Evolutionary conservation across 2,888 invertebrate species (phyloP), one percentile per base, ranked within the genome.

Genomic region (Athalia rosae): DNA sequence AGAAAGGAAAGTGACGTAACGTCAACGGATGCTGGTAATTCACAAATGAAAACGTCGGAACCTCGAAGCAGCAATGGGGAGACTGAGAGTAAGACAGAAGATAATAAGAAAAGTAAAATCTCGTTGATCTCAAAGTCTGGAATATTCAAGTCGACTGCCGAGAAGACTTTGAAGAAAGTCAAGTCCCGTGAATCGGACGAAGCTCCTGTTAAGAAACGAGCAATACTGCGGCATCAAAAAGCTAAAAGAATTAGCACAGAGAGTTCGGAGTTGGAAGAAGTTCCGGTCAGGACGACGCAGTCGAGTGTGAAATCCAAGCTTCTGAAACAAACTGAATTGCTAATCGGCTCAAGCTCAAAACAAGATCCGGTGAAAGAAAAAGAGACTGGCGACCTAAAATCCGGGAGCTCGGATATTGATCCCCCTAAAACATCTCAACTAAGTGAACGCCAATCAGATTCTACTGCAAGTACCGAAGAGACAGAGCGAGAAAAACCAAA

Each of bases 211-310:
- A 62, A 62, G 48, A 74, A 74, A 8, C 74, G 74, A 61, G 47
- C 74, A 13, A 28, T 62, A 41, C 61, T 74, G n/a, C 59, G 62
- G 74, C 74, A 62, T 9, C 62, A 61, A 48, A 74, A 74, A 41
- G 48, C 62, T 6, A 74, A 48, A 48, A 74, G 62, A 28, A 8
- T 50, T 28, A 74, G 74, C 15, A 74, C 74, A 3, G 74, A 74
- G 50, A 61, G 61, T 43, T 74, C 62, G 15, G 74, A 74, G 48
- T 48, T 74, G 62, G 74, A 74, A 61, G 74, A 74, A 61, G 47
- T 56, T 56, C 45, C 71, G 1, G 71, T 58, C 15, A 71, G 50
- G 45, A 5, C 45, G 58, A 41, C n/a, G 58, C 71, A 43, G 7
- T 43, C 13, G 28, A 74, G 61, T 74, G 62, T 50, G 28, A 74